Evolutionary conservation across 2,888 invertebrate genomes (phyloP).

Genomic region (Zygogramma bicolorata): DNA sequence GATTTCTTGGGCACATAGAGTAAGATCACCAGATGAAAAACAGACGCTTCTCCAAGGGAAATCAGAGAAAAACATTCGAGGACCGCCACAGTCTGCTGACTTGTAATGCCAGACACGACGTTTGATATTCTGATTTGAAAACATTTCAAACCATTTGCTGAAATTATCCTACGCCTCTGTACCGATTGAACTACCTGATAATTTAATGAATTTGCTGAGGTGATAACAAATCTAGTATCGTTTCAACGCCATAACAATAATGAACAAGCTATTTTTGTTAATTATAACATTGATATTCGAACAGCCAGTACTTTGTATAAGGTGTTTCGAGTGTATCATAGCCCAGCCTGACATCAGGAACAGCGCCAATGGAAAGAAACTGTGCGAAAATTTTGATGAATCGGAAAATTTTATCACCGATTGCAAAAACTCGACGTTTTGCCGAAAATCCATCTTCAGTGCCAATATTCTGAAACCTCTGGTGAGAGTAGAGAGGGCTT

Average conservation of each 20-base stretch:
- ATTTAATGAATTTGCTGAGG: not conserved
- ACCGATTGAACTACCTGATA: not conserved
- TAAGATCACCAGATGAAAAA: no score
- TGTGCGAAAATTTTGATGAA: constrained; percentile 45
- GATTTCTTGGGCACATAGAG: no score
- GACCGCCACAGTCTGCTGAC: no score
- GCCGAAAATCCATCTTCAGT: constrained; percentile 39
- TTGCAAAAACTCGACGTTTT: constrained; percentile 47
- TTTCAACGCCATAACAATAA: not conserved
- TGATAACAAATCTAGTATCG: not conserved
- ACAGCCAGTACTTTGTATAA: constrained; percentile 9
- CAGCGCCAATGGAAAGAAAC: constrained; percentile 1
- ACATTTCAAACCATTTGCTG: no score
- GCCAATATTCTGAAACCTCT: constrained; percentile 26
- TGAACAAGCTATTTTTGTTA: not conserved
- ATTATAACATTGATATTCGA: not conserved
- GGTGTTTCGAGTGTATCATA: constrained; percentile 21
- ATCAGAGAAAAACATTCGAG: no score
- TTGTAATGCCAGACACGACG: no score
- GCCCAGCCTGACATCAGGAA: not conserved
- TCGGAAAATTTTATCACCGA: constrained; percentile 40
- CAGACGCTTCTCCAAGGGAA: no score
- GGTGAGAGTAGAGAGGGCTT: constrained; percentile 44
- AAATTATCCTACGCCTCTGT: not conserved
- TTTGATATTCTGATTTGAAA: no score